Evolutionary conservation across 1,140 invertebrate species (phyloP).

Genomic region (Sesamia nonagrioides): DNA sequence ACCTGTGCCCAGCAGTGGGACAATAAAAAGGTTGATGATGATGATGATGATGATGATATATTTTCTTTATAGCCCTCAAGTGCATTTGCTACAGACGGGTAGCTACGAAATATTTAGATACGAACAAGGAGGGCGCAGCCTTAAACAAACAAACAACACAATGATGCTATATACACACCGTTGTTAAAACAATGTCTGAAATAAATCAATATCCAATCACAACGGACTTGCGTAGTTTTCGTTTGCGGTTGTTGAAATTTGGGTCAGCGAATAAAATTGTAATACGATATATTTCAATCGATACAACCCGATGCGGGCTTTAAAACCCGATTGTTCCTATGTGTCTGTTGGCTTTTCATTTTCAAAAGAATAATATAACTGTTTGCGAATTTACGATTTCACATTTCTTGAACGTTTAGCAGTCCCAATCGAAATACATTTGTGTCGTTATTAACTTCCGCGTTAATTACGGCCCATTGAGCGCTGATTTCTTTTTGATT

Average conservation of each 20-base stretch:
- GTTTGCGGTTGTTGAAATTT: constrained; percentile 63
- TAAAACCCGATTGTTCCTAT: constrained; percentile 37
- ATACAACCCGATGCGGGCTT: constrained; percentile 39
- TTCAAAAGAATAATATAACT: constrained; percentile 20
- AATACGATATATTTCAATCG: constrained; percentile 63
- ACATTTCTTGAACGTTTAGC: constrained; percentile 10
- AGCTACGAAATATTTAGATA: background rate
- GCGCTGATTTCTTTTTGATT: constrained; percentile 38
- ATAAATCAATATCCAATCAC: constrained; percentile 80
- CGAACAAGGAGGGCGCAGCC: constrained; percentile 1
- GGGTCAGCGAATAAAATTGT: constrained; percentile 73
- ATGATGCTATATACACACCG: constrained; percentile 32
- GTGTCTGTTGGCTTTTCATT: constrained; percentile 7
- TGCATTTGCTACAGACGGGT: background rate
- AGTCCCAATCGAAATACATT: constrained; percentile 30
- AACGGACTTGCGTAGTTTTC: constrained; percentile 75
- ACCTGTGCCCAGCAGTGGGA: too few relatives aligned
- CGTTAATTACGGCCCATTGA: constrained; percentile 41
- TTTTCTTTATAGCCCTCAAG: constrained; percentile 25
- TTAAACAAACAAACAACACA: constrained; percentile 23
- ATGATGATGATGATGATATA: too few relatives aligned
- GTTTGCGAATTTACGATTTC: constrained; percentile 20
- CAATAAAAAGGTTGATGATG: too few relatives aligned
- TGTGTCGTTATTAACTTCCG: constrained; percentile 26
- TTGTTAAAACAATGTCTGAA: constrained; percentile 73